Evolutionary conservation across 2,113 vertebrate genomes (phyloP).

Genomic region (Crotophaga sulcirostris): DNA sequence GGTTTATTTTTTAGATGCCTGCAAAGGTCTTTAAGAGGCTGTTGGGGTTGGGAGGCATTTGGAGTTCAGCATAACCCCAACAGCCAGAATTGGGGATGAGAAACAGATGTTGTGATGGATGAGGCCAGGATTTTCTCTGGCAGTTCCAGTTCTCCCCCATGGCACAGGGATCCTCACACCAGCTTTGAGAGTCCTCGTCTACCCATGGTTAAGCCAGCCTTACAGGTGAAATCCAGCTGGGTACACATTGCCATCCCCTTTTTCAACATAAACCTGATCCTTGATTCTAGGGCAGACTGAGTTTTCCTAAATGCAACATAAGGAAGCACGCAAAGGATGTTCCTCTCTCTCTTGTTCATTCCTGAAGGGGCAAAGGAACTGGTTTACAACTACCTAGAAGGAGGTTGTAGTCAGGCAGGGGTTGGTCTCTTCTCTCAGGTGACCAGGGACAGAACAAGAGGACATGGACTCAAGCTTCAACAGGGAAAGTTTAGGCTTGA

Average conservation of each 20-base stretch:
- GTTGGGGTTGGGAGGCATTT: fast-evolving
- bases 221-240: neutral
- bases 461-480: too few relatives aligned
- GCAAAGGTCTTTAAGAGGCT: neutral
- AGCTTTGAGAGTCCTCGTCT: neutral
- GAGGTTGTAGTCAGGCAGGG: too few relatives aligned
- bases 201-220: neutral
- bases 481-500: too few relatives aligned
- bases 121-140: neutral
- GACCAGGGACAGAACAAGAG: too few relatives aligned
- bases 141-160: neutral
- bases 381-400: too few relatives aligned
- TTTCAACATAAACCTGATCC: neutral
- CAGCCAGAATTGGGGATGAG: neutral
- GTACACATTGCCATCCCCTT: neutral
- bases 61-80: neutral
- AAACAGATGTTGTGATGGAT: neutral
- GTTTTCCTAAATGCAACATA: neutral
- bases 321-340: too few relatives aligned
- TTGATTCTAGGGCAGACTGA: neutral
- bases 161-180: neutral
- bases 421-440: too few relatives aligned
- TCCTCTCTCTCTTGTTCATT: neutral
- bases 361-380: neutral
- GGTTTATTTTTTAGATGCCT: neutral